Percentiles rank a stretch among this genome's conserved stretches.
These are phyloP conservation scores for Strigamia transsilvanica DNA, from an alignment of 2,888 invertebrate genomes.

Conservation along the genomic window DNA sequence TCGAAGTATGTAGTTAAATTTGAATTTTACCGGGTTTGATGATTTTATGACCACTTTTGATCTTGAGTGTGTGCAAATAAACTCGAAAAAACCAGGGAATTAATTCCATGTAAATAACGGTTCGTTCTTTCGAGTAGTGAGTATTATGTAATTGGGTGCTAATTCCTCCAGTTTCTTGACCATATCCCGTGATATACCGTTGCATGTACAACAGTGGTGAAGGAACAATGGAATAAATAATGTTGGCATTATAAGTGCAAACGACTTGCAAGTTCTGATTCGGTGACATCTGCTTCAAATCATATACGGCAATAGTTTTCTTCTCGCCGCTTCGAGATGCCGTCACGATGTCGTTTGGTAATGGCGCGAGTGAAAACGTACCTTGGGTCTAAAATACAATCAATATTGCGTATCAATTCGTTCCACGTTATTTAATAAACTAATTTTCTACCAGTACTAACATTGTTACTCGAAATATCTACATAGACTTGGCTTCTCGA, in stretches of 20 bases:
- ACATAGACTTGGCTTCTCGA: constrained; percentile 80
- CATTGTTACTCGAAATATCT: constrained; percentile 72
- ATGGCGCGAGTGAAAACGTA: constrained; percentile 31
- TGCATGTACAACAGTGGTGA: background rate
- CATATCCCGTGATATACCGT: constrained; percentile 72
- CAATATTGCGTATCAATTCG: background rate
- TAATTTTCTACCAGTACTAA: constrained; percentile 52
- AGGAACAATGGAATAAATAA: constrained; percentile 8
- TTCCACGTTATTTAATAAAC: background rate
- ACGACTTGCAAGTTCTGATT: background rate
- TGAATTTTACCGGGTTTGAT: constrained; percentile 52
- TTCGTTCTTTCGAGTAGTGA: constrained; percentile 69
- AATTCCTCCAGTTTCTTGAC: constrained; percentile 89
- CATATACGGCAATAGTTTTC: constrained; percentile 19
- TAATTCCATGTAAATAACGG: constrained; percentile 85
- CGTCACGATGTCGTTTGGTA: constrained; percentile 1
- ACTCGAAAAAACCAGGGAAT: constrained; percentile 71
- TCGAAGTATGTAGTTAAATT: background rate
- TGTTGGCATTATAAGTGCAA: constrained; percentile 1
- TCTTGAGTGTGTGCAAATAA: constrained; percentile 85
- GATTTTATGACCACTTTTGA: constrained; percentile 62
- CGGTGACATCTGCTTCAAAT: background rate
- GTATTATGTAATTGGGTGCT: constrained; percentile 85
- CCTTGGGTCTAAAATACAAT: background rate
- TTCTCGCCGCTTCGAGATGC: constrained; percentile 49